These are phyloP conservation scores for Meriones unguiculatus DNA, from an alignment of 2,113 vertebrate genomes.

Conservation along the genomic window DNA sequence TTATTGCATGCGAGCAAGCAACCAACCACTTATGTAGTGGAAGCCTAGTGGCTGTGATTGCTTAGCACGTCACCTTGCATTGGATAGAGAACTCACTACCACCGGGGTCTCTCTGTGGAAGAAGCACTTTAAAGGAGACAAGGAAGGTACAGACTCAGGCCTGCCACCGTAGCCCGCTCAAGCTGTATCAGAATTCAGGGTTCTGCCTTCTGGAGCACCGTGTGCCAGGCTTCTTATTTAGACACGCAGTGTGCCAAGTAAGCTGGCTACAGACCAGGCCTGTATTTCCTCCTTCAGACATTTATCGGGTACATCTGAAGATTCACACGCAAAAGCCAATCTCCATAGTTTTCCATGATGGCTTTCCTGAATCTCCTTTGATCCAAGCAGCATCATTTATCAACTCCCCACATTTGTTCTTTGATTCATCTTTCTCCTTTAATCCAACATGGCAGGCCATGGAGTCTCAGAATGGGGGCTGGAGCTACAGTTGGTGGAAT, in stretches of 20 bases:
- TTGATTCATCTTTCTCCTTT: neutral
- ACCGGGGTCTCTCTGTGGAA: neutral
- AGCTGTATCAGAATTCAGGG: neutral
- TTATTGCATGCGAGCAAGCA: too few relatives aligned
- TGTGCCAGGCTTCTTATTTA: neutral
- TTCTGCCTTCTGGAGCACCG: neutral
- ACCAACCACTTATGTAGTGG: too few relatives aligned
- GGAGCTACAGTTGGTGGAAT: neutral
- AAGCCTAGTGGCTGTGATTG: neutral
- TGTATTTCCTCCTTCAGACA: neutral
- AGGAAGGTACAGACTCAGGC: neutral
- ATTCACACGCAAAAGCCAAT: neutral
- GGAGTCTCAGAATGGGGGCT: neutral
- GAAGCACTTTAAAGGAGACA: neutral
- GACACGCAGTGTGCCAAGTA: neutral
- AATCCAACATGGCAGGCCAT: neutral
- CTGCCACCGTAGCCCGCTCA: neutral
- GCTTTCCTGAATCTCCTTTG: neutral
- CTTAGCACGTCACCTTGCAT: neutral
- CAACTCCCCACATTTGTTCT: neutral
- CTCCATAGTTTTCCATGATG: conserved; percentile 16
- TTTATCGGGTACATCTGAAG: conserved; percentile 9
- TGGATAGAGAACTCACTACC: neutral
- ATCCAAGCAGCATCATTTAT: neutral
- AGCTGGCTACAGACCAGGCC: neutral